phyloP scores from a whole-genome alignment of 2,113 vertebrate species.

The Chloebia gouldiae region DNA sequence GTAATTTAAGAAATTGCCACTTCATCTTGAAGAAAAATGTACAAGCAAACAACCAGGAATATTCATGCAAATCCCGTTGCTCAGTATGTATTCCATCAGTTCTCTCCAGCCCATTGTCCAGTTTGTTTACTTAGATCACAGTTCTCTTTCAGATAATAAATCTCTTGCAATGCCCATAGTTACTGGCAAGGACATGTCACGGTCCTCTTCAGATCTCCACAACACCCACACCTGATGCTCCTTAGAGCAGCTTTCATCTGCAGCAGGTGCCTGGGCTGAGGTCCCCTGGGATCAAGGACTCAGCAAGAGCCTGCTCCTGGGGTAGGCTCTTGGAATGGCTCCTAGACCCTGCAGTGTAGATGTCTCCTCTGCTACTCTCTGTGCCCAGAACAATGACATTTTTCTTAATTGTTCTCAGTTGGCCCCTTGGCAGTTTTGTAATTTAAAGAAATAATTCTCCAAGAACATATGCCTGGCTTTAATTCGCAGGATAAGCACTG shows the following conservation, averaged over 20 bases:
- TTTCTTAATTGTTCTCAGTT: background rate
- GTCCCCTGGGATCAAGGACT: background rate
- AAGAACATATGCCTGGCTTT: background rate
- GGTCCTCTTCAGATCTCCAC: background rate
- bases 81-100: background rate
- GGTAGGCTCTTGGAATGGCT: background rate
- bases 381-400: constrained; percentile 20
- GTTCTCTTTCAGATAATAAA: background rate
- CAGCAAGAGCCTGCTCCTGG: background rate
- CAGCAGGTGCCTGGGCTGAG: background rate
- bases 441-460: constrained; percentile 26
- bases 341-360: background rate
- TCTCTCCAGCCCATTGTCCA: constrained; percentile 30
- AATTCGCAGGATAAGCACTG: background rate
- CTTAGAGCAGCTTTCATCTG: background rate
- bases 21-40: background rate
- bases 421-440: background rate
- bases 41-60: background rate
- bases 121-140: constrained; percentile 33
- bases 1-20: background rate
- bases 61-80: background rate
- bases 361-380: background rate
- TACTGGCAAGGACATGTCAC: background rate
- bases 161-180: background rate
- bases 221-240: background rate